Evolutionary conservation across 2,888 invertebrate species (phyloP).

Genomic region (Napeogenes sylphis): DNA sequence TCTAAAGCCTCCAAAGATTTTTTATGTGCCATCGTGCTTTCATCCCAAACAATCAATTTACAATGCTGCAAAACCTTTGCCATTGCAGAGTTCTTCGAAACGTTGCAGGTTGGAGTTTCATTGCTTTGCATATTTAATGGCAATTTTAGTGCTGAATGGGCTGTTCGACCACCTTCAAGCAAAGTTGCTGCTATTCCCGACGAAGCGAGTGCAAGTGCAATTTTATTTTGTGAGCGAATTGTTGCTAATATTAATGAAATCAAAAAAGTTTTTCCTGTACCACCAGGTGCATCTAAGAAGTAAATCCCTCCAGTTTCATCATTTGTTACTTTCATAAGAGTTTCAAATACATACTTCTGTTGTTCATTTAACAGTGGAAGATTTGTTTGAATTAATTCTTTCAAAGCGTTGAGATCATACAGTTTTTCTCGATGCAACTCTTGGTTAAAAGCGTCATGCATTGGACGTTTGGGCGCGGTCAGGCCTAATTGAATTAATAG

Average conservation of each 20-base stretch:
- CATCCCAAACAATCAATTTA: slow-evolving; percentile 29
- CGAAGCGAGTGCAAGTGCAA: slow-evolving; percentile 29
- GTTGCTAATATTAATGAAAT: slow-evolving; percentile 28
- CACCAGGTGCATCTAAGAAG: slow-evolving; percentile 28
- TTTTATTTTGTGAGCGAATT: slow-evolving; percentile 26
- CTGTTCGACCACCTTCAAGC: slow-evolving; percentile 31
- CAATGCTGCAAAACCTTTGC: slow-evolving; percentile 26
- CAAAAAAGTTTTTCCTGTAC: slow-evolving; percentile 31
- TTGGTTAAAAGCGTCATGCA: slow-evolving; percentile 34
- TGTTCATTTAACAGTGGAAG: slow-evolving; percentile 34
- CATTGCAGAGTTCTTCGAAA: slow-evolving; percentile 24
- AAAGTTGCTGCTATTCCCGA: slow-evolving; percentile 30
- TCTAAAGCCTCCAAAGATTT: slow-evolving; percentile 27
- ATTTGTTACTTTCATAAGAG: slow-evolving; percentile 32
- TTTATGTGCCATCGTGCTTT: slow-evolving; percentile 34
- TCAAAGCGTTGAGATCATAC: slow-evolving; percentile 32
- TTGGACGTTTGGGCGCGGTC: slow-evolving; percentile 39
- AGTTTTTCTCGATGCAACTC: slow-evolving; percentile 31
- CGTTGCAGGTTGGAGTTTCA: slow-evolving; percentile 26
- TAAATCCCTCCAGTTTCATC: slow-evolving; percentile 32
- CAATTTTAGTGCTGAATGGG: slow-evolving; percentile 32
- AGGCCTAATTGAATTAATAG: slow-evolving; percentile 37
- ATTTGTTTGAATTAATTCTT: slow-evolving; percentile 35
- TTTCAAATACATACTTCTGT: slow-evolving; percentile 33
- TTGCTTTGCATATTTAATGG: slow-evolving; percentile 32